Evolutionary conservation across 2,888 invertebrate species (phyloP).

Genomic region (Drosophila mercatorum): DNA sequence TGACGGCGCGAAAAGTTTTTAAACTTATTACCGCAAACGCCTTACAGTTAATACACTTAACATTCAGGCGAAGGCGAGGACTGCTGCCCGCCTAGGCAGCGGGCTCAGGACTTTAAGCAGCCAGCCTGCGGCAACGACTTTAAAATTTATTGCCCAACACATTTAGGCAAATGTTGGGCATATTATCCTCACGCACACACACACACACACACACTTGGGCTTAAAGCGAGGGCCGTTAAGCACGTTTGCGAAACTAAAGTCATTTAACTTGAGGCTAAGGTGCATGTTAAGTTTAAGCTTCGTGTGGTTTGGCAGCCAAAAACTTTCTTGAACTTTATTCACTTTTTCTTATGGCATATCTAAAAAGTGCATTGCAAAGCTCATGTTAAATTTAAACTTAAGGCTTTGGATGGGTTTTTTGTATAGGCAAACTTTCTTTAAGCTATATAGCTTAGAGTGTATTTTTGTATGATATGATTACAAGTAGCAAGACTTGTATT

Average conservation of each 20-base stretch:
- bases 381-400: not conserved
- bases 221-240: constrained; percentile 30
- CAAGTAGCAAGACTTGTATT: not conserved
- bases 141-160: constrained; percentile 74
- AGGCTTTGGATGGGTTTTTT: not conserved
- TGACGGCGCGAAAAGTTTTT: constrained; percentile 63
- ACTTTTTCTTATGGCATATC: not conserved
- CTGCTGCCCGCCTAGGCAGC: not conserved
- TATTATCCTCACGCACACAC: constrained; percentile 34
- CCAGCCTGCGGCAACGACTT: constrained; percentile 62
- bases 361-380: not conserved
- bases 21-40: constrained; percentile 76
- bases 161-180: constrained; percentile 53
- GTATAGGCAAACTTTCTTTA: not conserved
- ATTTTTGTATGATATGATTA: no score
- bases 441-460: no score
- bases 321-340: not conserved
- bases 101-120: constrained; percentile 50
- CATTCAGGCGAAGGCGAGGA: not conserved
- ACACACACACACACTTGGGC: constrained; percentile 7
- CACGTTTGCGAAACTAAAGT: not conserved
- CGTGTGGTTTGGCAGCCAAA: not conserved
- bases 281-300: not conserved
- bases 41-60: constrained; percentile 63
- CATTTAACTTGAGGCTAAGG: not conserved